Evolutionary conservation across 2,797 vertebrate species (phyloP), one percentile per base, ranked within the genome.

Genomic region (Parambassis ranga): DNA sequence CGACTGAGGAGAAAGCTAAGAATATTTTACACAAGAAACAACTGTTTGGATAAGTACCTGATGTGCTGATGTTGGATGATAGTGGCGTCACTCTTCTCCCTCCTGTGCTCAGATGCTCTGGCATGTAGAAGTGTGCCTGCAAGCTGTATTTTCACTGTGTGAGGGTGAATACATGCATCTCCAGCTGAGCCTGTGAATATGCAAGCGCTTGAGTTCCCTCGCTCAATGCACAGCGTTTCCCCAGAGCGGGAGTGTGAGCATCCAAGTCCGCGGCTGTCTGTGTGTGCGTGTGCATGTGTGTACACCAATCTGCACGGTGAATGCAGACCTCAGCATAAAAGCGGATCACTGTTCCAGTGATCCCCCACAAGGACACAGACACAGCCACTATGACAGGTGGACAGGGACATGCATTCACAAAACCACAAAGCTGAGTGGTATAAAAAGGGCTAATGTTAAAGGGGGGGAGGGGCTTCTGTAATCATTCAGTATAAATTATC

Each of bases 321-420:
- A 65, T 89, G 89, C 91, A 86, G 77, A 90, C 75, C 84, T 88
- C 89, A 91, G 91, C 91, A 90, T 80, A 83, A 89, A 90, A 86
- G 74, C 72, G 81, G 87, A 88, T 89, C 50, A 58, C 50, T 19
- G 53, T 74, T 65, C 64, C 46, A 61, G 4, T 33, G 36, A 51
- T 57, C 22, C 36, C 53, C 60, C 63, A n/a, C n/a, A 81, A 77
- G 81, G 82, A 32, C 76, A 67, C 7, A 14, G 32, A n/a, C 35
- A 24, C 51, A 56, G 67, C 48, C 55, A 50, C 51, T 48, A 42
- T 67, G 65, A 74, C 76, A 77, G 77, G 78, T 82, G 65, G 35
- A 76, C 44, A 57, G 43, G 32, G 49, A 70, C 30, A 10, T 7
- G 24, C 15, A 11, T 51, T 20, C 23, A 53, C 18, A 31, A 20